Base-by-base conservation (phyloP, 2,113 vertebrate genomes). In the Cynocephalus volans region DNA sequence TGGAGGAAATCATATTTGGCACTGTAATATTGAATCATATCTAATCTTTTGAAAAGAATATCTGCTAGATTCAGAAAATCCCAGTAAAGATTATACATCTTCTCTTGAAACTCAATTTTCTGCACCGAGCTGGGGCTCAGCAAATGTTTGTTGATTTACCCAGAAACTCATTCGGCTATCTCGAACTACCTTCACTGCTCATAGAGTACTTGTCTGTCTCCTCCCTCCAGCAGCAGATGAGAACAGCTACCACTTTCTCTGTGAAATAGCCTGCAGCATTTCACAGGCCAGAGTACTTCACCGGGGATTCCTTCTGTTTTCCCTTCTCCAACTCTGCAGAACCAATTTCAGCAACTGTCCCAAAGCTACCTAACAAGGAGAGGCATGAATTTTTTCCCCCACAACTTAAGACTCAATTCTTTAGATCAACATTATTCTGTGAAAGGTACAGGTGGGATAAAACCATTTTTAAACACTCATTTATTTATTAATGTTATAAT, bases 61-160 rank as follows among this genome's bases (percentile, higher is more conserved):
- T 54, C 54, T 86, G 10, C 45, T 65, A 62, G 60, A 62, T 89
- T 92, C 76, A 88, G 90, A 72, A 96, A 95, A 48, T 81, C 70
- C 58, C 45, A 45, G 60, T 60, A 36, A 87, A 88, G 28, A 73
- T 8, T 50, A 3, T 24, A 18, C 41, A n/a, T 69, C 10, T 6
- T 95, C 26, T 92, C 65, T 90, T 69, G 24, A 97, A 77, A 94
- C 15, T 82, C 36, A 58, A 17, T 56, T 80, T 75, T 76, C 48
- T 76, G 15, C 80, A 54, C 24, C 48, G 24, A 93, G 48, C 36
- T 33, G 3, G 70, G 6, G 17, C 56, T 85, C 60, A 36, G 21
- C 48, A 52, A 26, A 50, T 60, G 4, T 62, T 77, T 76, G 14
- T 75, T 41, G 33, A 80, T n/a, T 88, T 12, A 11, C 33, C 52